Base-by-base conservation (phyloP, 92 coral and sea anemone species). In the Zoanthus gigantus region DNA sequence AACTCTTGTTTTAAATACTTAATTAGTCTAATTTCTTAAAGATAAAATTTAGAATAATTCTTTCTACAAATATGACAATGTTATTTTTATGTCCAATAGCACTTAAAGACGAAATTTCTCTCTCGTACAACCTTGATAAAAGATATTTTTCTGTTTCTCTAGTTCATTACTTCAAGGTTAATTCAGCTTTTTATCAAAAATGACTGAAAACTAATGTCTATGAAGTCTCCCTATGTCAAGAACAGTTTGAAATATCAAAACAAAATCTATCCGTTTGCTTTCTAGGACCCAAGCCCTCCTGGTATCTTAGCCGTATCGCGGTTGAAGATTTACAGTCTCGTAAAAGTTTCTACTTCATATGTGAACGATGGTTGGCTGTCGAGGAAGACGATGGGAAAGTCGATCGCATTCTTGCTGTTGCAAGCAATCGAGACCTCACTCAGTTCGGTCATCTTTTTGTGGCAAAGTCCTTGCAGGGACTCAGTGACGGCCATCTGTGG, bases 401-500 rank as follows among this genome's bases (percentile, higher is more conserved):
- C 7, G 98, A 94, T 61, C 89, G 95, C 28, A 78, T 95, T 61
- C 92, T 95, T 71, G 92, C 95, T 16, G 94, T 95, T 0, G 99
- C 99, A 12, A 96, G 93, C 86, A 91, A 93, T 76, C 58, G 92
- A 52, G 99, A 96, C 57, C 73, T 93, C 44, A 93, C 95, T 5
- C 95, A 93, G 45, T 96, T 96, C 85, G 89, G 91, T 23, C 98
- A 96, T 74, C 76, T 96, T 84, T 96, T 96, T 71, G 95, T 96
- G 29, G 81, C 96, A 16, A 95, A 92, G 89, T 91, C 98, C 2
- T 94, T 96, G 2, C 88, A 91, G 60, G 99, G 94, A 29, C 93
- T 96, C 53, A 96, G 98, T 4, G 99, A 96, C 83, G 99, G 98
- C 12, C 99, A 96, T 86, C 53, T 96, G 86, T 96, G 99, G 99